Percentiles rank a stretch among this genome's conserved stretches.
phyloP scores from a whole-genome alignment of 2,797 vertebrate species.

The Choloepus didactylus region DNA sequence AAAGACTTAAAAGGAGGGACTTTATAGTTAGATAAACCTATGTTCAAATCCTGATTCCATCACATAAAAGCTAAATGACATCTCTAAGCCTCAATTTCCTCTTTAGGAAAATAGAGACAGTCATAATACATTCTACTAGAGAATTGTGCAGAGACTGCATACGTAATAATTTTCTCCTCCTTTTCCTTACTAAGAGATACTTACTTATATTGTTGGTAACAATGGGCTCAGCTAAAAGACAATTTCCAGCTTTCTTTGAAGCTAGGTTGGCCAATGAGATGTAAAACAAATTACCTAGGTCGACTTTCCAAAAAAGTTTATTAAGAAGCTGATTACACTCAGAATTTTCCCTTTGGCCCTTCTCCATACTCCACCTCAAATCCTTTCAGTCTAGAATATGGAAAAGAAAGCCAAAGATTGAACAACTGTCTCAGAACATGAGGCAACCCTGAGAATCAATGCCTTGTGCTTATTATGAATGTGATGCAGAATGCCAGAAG shows the following conservation, averaged over 20 bases:
- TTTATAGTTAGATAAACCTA: not conserved
- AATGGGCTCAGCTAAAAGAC: not conserved
- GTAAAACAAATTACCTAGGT: not conserved
- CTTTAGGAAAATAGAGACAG: not conserved
- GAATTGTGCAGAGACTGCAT: not conserved
- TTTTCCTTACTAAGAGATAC: not conserved
- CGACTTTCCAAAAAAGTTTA: not conserved
- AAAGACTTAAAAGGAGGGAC: not conserved
- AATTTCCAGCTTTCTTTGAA: constrained; percentile 50
- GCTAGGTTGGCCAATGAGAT: not conserved
- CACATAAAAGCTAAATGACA: constrained; percentile 29
- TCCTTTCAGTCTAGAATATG: no score
- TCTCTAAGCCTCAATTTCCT: not conserved
- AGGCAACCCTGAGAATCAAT: not conserved
- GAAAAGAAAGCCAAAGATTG: not conserved
- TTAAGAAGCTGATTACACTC: not conserved
- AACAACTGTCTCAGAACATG: not conserved
- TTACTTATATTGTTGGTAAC: constrained; percentile 35
- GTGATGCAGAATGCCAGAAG: not conserved
- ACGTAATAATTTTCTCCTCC: not conserved
- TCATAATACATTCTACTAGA: not conserved
- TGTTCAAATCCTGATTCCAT: constrained; percentile 8
- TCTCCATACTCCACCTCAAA: not conserved
- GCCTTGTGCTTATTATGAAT: not conserved
- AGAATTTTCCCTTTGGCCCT: not conserved